Evolutionary conservation across 2,113 vertebrate species (phyloP).

Genomic region (Nyctereutes procyonoides): DNA sequence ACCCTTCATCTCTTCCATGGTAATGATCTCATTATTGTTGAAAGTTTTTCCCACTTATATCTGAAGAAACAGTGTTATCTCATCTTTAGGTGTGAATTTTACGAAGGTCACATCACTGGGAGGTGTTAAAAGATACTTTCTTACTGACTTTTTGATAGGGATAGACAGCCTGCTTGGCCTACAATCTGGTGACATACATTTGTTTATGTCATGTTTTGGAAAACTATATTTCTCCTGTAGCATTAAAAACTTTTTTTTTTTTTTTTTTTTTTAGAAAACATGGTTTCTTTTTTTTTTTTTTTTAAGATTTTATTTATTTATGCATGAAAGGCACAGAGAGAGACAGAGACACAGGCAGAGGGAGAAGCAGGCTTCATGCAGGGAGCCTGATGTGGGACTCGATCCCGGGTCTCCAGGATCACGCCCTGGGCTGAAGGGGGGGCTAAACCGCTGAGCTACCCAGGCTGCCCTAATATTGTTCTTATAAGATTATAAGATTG

Average conservation of each 20-base stretch:
- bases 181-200: neutral
- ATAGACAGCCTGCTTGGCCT: neutral
- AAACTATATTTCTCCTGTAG: conserved; percentile 4
- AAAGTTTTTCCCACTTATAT: neutral
- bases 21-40: neutral
- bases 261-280: too few relatives aligned
- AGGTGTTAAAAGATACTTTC: neutral
- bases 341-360: too few relatives aligned
- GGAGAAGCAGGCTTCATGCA: too few relatives aligned
- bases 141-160: neutral
- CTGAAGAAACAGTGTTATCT: neutral
- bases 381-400: too few relatives aligned
- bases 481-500: neutral
- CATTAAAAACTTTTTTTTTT: neutral
- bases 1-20: neutral
- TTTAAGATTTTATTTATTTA: too few relatives aligned
- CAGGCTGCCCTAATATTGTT: neutral
- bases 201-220: neutral
- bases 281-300: too few relatives aligned
- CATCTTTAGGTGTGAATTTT: neutral
- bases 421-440: too few relatives aligned
- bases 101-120: neutral
- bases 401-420: too few relatives aligned
- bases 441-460: too few relatives aligned
- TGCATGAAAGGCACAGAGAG: too few relatives aligned